These are phyloP conservation scores for Helarctos malayanus DNA, from an alignment of 2,797 vertebrate genomes.

Conservation along the genomic window DNA sequence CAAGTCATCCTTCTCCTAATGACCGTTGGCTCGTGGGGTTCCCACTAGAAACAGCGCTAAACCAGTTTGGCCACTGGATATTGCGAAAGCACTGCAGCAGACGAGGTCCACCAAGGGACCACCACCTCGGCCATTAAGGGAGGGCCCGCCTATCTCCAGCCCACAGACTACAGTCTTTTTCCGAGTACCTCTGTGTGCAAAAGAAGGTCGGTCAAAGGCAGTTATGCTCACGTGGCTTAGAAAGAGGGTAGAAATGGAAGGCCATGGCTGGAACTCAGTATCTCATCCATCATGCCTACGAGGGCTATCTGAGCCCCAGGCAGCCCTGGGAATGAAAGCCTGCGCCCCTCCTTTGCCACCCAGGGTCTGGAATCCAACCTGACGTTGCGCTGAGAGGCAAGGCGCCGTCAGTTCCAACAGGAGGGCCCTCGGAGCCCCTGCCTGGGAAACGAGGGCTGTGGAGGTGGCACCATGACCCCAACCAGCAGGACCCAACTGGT, in stretches of 20 bases:
- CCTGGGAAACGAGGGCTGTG: neutral
- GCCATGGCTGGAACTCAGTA: neutral
- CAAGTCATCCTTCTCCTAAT: neutral
- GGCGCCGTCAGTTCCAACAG: neutral
- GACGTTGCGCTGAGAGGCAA: neutral
- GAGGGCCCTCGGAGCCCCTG: neutral
- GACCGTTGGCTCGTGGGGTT: neutral
- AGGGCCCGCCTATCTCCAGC: neutral
- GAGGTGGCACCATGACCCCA: neutral
- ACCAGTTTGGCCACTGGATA: neutral
- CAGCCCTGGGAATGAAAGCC: neutral
- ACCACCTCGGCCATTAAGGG: neutral
- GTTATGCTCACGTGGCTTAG: neutral
- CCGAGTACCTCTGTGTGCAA: neutral
- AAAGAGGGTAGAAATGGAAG: neutral
- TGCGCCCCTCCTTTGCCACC: neutral
- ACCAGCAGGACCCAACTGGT: neutral
- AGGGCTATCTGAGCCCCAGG: neutral
- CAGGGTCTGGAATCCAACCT: neutral
- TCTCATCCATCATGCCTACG: neutral
- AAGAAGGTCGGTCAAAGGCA: neutral
- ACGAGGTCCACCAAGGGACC: neutral
- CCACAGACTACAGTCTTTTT: neutral
- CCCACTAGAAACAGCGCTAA: neutral
- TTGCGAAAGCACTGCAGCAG: neutral